Percentiles rank a stretch among this genome's conserved stretches.
Conservation (phyloP, 2,888 invertebrate species). For the Tribolium freemani region DNA sequence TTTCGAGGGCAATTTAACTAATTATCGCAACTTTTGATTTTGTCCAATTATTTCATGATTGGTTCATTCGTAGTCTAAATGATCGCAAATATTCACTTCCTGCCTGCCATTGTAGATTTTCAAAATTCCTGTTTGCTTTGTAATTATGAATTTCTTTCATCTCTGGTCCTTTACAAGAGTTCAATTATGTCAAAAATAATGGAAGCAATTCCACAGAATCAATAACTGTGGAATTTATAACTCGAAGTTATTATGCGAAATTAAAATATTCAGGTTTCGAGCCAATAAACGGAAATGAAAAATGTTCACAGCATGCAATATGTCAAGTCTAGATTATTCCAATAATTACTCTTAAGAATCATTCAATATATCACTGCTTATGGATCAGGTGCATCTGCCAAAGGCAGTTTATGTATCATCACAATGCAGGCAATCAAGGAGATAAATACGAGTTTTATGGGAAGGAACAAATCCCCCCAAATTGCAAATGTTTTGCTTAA, state of each 20-base stretch:
- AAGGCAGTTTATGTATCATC: conserved; percentile 6
- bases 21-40: neutral
- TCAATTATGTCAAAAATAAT: conserved; percentile 27
- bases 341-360: neutral
- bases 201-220: conserved; percentile 23
- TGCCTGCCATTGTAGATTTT: neutral
- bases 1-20: neutral
- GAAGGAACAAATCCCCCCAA: too few species aligned
- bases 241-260: conserved; percentile 7
- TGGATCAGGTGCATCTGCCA: conserved; percentile 22
- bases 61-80: neutral
- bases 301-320: neutral
- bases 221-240: conserved; percentile 15
- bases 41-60: neutral
- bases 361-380: conserved; percentile 22
- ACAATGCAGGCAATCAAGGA: neutral
- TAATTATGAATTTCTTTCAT: conserved; percentile 26
- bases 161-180: conserved; percentile 11
- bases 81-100: neutral
- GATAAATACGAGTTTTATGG: neutral
- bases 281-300: conserved; percentile 15
- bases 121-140: conserved; percentile 8
- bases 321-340: neutral
- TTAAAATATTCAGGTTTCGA: conserved; percentile 5
- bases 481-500: neutral